Percentiles rank a stretch among this genome's conserved stretches.
phyloP scores from a whole-genome alignment of 2,797 vertebrate genomes.

The Rhynchonycteris naso region DNA sequence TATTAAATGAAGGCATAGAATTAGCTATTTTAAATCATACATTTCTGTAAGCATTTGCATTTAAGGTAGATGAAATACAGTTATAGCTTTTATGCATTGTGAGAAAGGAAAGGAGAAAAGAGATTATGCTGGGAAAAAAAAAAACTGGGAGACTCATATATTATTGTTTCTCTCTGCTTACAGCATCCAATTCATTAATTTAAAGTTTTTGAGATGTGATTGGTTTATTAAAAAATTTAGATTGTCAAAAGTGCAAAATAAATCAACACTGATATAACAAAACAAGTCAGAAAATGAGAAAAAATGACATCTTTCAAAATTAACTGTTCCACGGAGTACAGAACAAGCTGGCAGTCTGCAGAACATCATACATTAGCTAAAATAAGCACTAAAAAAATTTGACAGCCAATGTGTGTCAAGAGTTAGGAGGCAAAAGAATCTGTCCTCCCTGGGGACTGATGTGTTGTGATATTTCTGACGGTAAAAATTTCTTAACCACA shows the following conservation, averaged over 20 bases:
- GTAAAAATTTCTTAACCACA: constrained; percentile 22
- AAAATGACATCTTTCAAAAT: constrained; percentile 75
- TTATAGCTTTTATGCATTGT: neutral
- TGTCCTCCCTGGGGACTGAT: neutral
- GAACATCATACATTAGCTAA: constrained; percentile 65
- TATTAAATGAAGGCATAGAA: neutral
- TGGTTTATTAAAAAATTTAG: constrained; percentile 53
- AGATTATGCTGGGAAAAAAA: neutral
- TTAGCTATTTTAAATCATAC: neutral
- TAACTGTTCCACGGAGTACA: constrained; percentile 73
- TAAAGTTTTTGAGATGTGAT: constrained; percentile 69
- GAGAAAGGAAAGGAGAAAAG: neutral
- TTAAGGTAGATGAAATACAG: neutral
- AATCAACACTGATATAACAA: constrained; percentile 76
- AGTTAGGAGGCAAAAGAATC: constrained; percentile 63
- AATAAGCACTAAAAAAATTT: constrained; percentile 58
- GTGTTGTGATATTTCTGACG: constrained; percentile 35
- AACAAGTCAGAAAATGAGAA: constrained; percentile 71
- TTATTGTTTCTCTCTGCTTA: constrained; percentile 44
- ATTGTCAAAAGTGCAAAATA: constrained; percentile 77
- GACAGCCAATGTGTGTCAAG: constrained; percentile 37
- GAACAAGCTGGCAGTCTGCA: constrained; percentile 60
- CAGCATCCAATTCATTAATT: constrained; percentile 58
- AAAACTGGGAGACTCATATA: neutral
- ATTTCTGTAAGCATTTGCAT: constrained; percentile 23